phyloP scores from a whole-genome alignment of 2,113 vertebrate species.

The Scomber japonicus region DNA sequence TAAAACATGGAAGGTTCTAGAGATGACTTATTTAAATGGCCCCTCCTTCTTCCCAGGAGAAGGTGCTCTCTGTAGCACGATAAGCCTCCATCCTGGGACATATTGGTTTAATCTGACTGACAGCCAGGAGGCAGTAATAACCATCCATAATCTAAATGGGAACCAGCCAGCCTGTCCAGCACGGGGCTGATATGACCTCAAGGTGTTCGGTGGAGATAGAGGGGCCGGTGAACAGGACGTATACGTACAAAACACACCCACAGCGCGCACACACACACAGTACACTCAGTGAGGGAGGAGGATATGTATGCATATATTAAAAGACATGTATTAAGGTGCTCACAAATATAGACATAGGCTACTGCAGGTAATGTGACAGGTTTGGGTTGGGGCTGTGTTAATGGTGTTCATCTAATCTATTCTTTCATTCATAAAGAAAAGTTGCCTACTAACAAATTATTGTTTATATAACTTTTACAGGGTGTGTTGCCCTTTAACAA shows the following conservation, averaged over 20 bases:
- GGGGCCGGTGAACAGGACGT: conserved; percentile 28
- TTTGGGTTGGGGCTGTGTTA: not conserved
- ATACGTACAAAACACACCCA: conserved; percentile 33
- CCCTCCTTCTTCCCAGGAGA: conserved; percentile 61
- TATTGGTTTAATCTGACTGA: conserved; percentile 83
- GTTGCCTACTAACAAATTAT: not conserved
- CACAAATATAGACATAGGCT: not conserved
- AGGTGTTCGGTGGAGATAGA: conserved; percentile 81
- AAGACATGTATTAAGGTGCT: conserved; percentile 7
- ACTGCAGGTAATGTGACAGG: not conserved
- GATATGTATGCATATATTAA: conserved; percentile 6
- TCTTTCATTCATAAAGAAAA: not conserved
- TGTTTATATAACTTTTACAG: not conserved
- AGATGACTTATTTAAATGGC: conserved; percentile 73
- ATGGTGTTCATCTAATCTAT: conserved; percentile 2
- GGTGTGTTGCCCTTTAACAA: not conserved
- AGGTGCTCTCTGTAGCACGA: conserved; percentile 63
- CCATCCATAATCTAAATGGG: conserved; percentile 82
- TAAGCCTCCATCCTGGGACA: conserved; percentile 72
- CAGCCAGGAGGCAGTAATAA: conserved; percentile 81
- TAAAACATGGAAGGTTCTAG: conserved; percentile 47
- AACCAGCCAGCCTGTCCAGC: conserved; percentile 63
- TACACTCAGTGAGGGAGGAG: not conserved
- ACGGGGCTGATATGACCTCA: conserved; percentile 72
- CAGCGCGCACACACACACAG: not conserved